Conservation (phyloP, 2,888 invertebrate species). For the Lepetodrilus schrolli region DNA sequence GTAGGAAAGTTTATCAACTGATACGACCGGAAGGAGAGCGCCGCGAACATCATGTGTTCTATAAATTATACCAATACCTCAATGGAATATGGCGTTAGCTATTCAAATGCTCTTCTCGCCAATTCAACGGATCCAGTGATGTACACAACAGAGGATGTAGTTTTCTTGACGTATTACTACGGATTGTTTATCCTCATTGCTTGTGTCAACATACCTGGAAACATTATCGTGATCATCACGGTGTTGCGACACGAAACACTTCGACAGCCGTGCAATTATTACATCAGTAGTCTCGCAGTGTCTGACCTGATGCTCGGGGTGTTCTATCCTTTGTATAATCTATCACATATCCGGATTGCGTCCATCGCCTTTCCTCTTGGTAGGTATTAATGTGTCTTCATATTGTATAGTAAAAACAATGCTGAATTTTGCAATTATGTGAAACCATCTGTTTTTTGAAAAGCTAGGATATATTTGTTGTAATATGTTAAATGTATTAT, state of each 20-base stretch:
- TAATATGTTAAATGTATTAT: no score
- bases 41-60: no score
- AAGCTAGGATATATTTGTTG: no score
- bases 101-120: no score
- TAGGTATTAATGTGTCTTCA: constrained; percentile 33
- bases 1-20: no score
- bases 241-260: constrained; percentile 36
- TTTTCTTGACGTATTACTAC: constrained; percentile 39
- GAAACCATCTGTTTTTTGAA: no score
- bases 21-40: no score
- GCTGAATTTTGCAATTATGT: not conserved
- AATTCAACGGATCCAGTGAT: no score
- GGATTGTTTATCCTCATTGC: constrained; percentile 39
- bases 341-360: constrained; percentile 44
- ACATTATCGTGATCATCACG: constrained; percentile 40
- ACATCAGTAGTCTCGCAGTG: constrained; percentile 46
- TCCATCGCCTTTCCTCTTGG: constrained; percentile 39
- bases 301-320: constrained; percentile 50
- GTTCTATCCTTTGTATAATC: constrained; percentile 49
- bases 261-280: constrained; percentile 43
- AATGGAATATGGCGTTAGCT: no score
- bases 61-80: no score
- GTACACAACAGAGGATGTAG: no score
- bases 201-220: constrained; percentile 43
- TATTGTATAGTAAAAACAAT: not conserved